phyloP scores from a whole-genome alignment of 2,888 invertebrate genomes.

The Caenorhabditis sulstoni region DNA sequence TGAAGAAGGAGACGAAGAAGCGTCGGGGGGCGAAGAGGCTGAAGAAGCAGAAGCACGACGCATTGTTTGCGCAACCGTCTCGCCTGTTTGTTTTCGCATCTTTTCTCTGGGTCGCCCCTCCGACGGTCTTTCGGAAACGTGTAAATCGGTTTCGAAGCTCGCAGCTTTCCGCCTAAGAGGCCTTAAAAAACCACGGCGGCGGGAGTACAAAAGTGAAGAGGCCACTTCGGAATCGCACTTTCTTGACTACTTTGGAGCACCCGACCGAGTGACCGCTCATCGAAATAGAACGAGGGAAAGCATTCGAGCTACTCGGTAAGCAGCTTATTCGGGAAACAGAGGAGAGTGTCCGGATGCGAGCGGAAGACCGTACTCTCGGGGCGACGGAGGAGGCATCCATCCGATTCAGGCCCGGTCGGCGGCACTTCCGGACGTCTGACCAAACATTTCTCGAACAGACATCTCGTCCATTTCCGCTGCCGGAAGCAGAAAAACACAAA shows the following conservation, averaged over 20 bases:
- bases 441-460: slow-evolving; percentile 6
- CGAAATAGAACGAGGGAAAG: too few species aligned
- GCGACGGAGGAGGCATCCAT: neutral
- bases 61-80: slow-evolving; percentile 45
- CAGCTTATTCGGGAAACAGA: too few species aligned
- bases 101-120: slow-evolving; percentile 5
- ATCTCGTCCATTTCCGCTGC: neutral
- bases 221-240: slow-evolving; percentile 21
- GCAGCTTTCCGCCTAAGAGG: slow-evolving; percentile 13
- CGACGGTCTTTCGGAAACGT: slow-evolving; percentile 39
- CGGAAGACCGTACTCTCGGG: too few species aligned
- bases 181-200: slow-evolving; percentile 18
- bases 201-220: slow-evolving; percentile 33
- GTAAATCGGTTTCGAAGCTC: slow-evolving; percentile 42
- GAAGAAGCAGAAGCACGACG: slow-evolving; percentile 38
- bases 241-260: slow-evolving; percentile 14
- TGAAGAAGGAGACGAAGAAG: slow-evolving; percentile 17
- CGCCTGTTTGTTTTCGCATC: slow-evolving; percentile 37
- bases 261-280: slow-evolving; percentile 2
- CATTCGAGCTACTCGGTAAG: too few species aligned
- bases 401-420: neutral
- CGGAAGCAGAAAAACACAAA: neutral
- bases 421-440: slow-evolving; percentile 9
- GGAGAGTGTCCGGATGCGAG: too few species aligned
- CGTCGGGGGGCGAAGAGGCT: too few species aligned